Evolutionary conservation across 2,113 vertebrate species (phyloP), one percentile per base, ranked within the genome.

Genomic region (Suricata suricatta): DNA sequence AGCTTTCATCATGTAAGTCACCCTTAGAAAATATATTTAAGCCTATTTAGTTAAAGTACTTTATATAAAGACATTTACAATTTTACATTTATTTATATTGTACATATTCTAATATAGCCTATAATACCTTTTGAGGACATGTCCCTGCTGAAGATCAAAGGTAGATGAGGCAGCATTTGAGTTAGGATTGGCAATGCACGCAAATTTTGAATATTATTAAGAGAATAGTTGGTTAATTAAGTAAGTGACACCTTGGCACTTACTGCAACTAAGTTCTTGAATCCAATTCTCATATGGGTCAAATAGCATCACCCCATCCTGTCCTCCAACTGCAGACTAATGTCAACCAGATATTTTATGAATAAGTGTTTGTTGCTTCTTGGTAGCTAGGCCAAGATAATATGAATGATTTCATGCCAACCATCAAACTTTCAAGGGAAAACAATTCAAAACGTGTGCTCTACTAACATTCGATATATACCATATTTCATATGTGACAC

Each of bases 371-470:
- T 4, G 27, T 50, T 38, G 7, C 0, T 74, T 9, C 44, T 38
- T 33, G 6, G 33, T 52, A 3, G 8, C 2, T 79, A n/a, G 25
- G 17, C 6, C 79, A 93, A 76, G 16, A 35, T 54, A 68, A 76
- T 52, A 69, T 9, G 31, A 50, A 69, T 54, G 2, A 91, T 47
- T 52, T 41, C 60, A 88, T 21, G 19, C 8, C 50, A 69, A 44
- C 7, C 14, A n/a, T 76, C 17, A 13, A 57, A 35, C 5, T 5
- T 87, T 0, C 11, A 17, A 0, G 16, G 2, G 9, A 4, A 72
- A 77, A 50, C 27, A 16, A 3, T 31, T 80, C 85, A 88, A 77
- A 63, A 1, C 31, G 16, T 19, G 0, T 57, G 19, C 57, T 38
- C 29, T 63, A 41, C 33, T n/a, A 77, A 63, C 3, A 84, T 7